Evolutionary conservation across 2,113 vertebrate genomes (phyloP).

Genomic region (Charadrius vociferus): DNA sequence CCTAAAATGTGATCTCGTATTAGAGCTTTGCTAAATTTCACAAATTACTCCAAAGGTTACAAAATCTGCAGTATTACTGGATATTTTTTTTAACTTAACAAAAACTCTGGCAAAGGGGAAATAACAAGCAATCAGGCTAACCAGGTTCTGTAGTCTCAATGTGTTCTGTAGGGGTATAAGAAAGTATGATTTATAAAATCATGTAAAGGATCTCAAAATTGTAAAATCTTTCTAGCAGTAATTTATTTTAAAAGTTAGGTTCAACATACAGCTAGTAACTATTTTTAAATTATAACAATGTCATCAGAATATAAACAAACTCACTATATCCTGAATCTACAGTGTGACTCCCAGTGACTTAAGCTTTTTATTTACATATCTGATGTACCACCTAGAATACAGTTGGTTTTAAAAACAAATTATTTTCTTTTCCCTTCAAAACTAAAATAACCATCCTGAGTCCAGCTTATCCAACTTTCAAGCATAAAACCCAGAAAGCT

Average conservation of each 20-base stretch:
- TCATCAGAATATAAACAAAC: background rate
- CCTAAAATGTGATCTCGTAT: background rate
- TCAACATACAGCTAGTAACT: background rate
- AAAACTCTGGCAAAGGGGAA: background rate
- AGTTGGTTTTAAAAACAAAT: background rate
- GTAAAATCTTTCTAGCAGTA: background rate
- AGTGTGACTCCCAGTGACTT: background rate
- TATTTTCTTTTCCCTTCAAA: background rate
- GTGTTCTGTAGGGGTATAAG: background rate
- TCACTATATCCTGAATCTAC: background rate
- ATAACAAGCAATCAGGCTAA: background rate
- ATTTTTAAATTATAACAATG: background rate
- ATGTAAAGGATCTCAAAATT: background rate
- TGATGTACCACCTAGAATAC: background rate
- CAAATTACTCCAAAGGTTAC: background rate
- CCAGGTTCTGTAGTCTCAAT: background rate
- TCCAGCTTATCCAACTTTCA: background rate
- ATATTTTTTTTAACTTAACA: background rate
- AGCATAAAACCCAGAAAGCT: background rate
- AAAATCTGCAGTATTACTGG: background rate
- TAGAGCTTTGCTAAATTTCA: background rate
- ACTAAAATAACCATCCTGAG: background rate
- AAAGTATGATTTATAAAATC: background rate
- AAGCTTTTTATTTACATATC: background rate
- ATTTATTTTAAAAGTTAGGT: background rate